phyloP scores from a whole-genome alignment of 1,140 invertebrate species.

The Drosophila busckii region DNA sequence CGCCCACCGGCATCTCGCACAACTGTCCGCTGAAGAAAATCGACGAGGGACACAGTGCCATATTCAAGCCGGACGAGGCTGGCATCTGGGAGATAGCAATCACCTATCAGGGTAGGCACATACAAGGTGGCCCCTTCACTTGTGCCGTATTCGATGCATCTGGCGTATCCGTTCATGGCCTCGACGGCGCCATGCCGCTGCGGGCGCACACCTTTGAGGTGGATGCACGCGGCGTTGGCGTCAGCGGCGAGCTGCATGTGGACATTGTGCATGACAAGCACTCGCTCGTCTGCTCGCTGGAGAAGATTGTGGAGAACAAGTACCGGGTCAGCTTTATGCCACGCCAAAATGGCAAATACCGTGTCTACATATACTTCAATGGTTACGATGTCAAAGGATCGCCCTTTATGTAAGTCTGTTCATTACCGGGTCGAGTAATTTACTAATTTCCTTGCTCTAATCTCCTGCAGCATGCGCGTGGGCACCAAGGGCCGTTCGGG shows the following conservation, averaged over 20 bases:
- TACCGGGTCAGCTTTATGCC: conserved; percentile 95
- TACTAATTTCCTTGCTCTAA: background rate
- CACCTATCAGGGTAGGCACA: conserved; percentile 96
- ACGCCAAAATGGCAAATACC: conserved; percentile 92
- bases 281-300: conserved; percentile 90
- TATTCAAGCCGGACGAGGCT: conserved; percentile 97
- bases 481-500: conserved; percentile 83
- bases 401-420: conserved; percentile 82
- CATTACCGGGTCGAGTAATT: background rate
- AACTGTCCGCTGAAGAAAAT: conserved; percentile 88
- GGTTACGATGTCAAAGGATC: conserved; percentile 96
- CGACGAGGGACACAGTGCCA: conserved; percentile 92
- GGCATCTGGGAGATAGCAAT: conserved; percentile 98
- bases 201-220: conserved; percentile 89
- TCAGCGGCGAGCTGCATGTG: conserved; percentile 91
- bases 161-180: conserved; percentile 87
- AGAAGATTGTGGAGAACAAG: conserved; percentile 88
- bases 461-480: conserved; percentile 82
- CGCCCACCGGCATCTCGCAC: conserved; percentile 89
- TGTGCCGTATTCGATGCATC: conserved; percentile 98
- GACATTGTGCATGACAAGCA: conserved; percentile 92
- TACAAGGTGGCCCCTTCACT: conserved; percentile 96
- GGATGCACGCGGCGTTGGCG: conserved; percentile 90
- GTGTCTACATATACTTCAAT: conserved; percentile 95
- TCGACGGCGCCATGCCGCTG: conserved; percentile 88